Base-by-base conservation (phyloP, 2,888 invertebrate genomes). In the Epicampocera succincta region DNA sequence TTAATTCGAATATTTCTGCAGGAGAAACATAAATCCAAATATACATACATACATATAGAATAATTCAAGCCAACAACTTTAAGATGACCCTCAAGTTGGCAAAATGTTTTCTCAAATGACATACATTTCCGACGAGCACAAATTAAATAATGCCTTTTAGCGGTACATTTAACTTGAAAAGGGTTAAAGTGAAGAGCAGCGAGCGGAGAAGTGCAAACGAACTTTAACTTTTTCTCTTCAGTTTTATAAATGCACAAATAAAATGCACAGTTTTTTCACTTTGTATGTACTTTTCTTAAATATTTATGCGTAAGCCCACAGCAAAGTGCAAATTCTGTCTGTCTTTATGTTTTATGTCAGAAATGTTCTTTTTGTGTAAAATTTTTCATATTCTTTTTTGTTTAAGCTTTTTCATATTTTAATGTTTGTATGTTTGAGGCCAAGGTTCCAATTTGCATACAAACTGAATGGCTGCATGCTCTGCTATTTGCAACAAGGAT, bases 271-370 rank as follows among this genome's bases (percentile, higher is more conserved):
- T 29, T 73, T 46, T 46, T 63, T 38, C n/a, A 50, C 1, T 48
- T 50, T 25, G 33, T 33, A 52, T 66, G 25, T 42, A 1, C 19
- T 74, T 65, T 73, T 73, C n/a, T 78, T 73, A 60, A 79, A 79
- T 68, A 68, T 73, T 78, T 72, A 78, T 78, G 78, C 78, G 72
- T 72, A 72, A 72, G 78, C 78, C 72, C 60, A 68, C 52, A 79
- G 72, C 72, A 73, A 73, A 72, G 60, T 72, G 42, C 52, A 72
- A 44, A n/a, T 50, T 77, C 21, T 58, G 48, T 71, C 42, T 21
- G 71, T 50, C 48, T 52, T 4, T 44, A 15, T 44, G 29, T 33
- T 69, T 40, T 44, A n/a, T 78, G 65, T 60, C 58, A 72, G 69
- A 79, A 54, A 60, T 73, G 60, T 72, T 72, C 52, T 60, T 58